These are phyloP conservation scores for Eledone cirrhosa DNA, from an alignment of 2,888 invertebrate species.

Conservation along the genomic window DNA sequence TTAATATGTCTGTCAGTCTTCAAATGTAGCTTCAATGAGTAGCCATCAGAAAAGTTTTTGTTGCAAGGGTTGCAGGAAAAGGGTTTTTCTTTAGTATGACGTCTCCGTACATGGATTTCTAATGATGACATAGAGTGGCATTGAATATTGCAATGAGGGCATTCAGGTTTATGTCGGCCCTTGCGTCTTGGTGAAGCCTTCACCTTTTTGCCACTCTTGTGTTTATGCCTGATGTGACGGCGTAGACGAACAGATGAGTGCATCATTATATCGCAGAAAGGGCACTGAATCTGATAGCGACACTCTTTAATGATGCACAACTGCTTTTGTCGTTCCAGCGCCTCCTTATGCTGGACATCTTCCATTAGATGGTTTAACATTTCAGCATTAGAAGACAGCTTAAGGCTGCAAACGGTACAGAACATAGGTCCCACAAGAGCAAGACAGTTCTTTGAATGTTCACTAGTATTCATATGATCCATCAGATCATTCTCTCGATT, in stretches of 20 bases:
- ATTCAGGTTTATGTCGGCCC: conserved; percentile 40
- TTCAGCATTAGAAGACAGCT: conserved; percentile 44
- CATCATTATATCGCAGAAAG: conserved; percentile 53
- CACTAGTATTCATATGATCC: conserved; percentile 62
- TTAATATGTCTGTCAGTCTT: conserved; percentile 37
- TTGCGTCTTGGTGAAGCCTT: conserved; percentile 39
- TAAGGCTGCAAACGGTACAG: conserved; percentile 58
- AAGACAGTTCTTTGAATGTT: conserved; percentile 48
- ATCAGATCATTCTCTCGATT: conserved; percentile 76
- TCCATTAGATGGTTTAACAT: conserved; percentile 53
- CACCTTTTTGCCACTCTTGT: conserved; percentile 42
- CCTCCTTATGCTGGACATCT: conserved; percentile 41
- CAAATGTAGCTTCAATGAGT: conserved; percentile 39
- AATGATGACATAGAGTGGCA: conserved; percentile 41
- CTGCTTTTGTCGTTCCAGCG: conserved; percentile 33
- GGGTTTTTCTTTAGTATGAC: conserved; percentile 43
- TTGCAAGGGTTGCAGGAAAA: conserved; percentile 47
- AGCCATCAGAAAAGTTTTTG: conserved; percentile 42
- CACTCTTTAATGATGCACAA: conserved; percentile 59
- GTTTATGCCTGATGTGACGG: conserved; percentile 49
- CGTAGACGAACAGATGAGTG: conserved; percentile 52
- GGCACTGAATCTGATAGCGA: conserved; percentile 53
- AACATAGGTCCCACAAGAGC: conserved; percentile 56
- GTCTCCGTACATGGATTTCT: conserved; percentile 41
- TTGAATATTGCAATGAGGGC: conserved; percentile 41